These are phyloP conservation scores for Plagiodera versicolora DNA, from an alignment of 2,888 invertebrate species.

Conservation along the genomic window DNA sequence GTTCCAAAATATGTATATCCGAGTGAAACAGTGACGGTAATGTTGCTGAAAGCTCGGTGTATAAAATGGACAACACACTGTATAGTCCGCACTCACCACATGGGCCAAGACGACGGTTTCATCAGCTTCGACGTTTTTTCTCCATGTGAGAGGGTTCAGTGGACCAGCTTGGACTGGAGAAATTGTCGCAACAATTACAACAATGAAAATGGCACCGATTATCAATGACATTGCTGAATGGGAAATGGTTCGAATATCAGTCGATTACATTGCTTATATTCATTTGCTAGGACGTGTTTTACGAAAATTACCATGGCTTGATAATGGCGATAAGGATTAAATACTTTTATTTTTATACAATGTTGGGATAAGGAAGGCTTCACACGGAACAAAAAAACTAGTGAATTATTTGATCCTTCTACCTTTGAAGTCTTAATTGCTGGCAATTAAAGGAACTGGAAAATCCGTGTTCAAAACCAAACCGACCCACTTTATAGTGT, in stretches of 20 bases:
- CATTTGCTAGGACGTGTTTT: not conserved
- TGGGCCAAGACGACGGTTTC: constrained; percentile 13
- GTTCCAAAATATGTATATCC: too few relatives aligned
- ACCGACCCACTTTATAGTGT: too few relatives aligned
- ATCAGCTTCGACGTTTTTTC: constrained; percentile 11
- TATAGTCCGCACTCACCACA: constrained; percentile 13
- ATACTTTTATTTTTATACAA: not conserved
- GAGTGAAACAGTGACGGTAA: too few relatives aligned
- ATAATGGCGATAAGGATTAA: not conserved
- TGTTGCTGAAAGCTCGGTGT: too few relatives aligned
- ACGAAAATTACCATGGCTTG: not conserved
- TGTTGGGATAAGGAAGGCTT: not conserved
- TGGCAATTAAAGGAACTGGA: too few relatives aligned
- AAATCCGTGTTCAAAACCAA: too few relatives aligned
- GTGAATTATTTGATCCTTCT: too few relatives aligned
- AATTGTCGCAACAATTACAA: not conserved
- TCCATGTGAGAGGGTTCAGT: not conserved
- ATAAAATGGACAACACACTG: too few relatives aligned
- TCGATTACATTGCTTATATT: not conserved
- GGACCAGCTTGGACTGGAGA: not conserved
- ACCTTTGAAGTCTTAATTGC: too few relatives aligned
- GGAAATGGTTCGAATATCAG: not conserved
- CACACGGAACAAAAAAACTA: too few relatives aligned
- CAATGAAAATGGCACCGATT: not conserved
- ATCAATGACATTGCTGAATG: not conserved